Percentiles rank a stretch among this genome's conserved stretches.
These are phyloP conservation scores for Cephus rjabovi DNA, from an alignment of 2,888 invertebrate genomes.

Conservation along the genomic window DNA sequence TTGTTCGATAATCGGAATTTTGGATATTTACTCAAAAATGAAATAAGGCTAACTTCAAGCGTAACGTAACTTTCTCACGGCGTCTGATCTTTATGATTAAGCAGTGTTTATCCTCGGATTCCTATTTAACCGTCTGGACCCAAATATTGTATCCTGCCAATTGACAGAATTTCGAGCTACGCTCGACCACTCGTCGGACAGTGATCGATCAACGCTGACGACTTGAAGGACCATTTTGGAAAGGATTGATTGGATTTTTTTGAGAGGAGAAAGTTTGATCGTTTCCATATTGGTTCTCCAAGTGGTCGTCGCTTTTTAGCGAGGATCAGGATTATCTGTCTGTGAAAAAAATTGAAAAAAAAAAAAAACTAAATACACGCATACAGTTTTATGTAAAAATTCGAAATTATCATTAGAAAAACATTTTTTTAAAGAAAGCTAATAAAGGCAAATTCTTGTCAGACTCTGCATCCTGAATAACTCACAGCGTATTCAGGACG, in stretches of 20 bases:
- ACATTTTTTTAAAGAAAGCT: too few species aligned
- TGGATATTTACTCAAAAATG: neutral
- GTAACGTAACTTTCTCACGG: neutral
- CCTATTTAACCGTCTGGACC: neutral
- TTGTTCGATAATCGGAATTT: neutral
- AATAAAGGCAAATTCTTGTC: too few species aligned
- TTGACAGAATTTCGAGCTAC: neutral
- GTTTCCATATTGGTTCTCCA: slow-evolving; percentile 24
- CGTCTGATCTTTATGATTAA: neutral
- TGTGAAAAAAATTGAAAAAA: neutral
- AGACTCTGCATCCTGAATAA: neutral
- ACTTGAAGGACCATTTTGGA: slow-evolving; percentile 22
- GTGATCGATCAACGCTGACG: slow-evolving; percentile 24
- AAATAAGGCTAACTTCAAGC: neutral
- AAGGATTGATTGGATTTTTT: slow-evolving; percentile 7
- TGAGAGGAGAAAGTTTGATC: neutral
- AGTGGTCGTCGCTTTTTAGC: slow-evolving; percentile 34
- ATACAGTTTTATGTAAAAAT: neutral
- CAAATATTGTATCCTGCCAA: neutral
- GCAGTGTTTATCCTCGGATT: neutral
- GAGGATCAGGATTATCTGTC: neutral
- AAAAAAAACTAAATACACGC: neutral
- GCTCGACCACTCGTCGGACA: neutral
- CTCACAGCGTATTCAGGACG: neutral
- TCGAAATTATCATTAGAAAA: too few species aligned